phyloP scores from a whole-genome alignment of 2,888 invertebrate species.

The Brachyptera risi region DNA sequence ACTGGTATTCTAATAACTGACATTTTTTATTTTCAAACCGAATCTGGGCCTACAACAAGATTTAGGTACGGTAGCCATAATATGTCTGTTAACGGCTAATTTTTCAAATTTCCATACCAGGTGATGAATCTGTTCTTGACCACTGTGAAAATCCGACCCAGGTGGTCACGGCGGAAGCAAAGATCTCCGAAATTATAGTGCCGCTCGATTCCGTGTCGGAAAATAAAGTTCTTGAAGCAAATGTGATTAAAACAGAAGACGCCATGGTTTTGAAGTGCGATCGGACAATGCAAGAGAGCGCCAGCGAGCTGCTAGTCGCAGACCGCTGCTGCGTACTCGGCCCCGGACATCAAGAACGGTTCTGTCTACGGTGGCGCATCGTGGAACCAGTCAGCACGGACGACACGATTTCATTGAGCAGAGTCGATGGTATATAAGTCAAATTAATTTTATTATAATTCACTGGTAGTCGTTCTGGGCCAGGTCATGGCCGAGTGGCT shows the following conservation, averaged over 20 bases:
- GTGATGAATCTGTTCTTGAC: no score
- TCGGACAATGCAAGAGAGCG: background rate
- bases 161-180: background rate
- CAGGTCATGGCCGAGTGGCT: no score
- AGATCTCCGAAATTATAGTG: background rate
- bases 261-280: conserved; percentile 5
- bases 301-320: conserved; percentile 24
- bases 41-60: no score
- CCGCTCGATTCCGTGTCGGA: no score
- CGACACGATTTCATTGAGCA: conserved; percentile 31
- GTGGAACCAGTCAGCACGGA: conserved; percentile 24
- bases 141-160: no score
- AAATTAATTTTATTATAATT: no score
- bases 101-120: no score
- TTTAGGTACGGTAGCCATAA: no score
- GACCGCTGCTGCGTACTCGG: conserved; percentile 23
- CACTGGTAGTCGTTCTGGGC: no score
- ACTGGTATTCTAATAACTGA: no score
- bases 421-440: conserved; percentile 25
- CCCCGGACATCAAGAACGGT: conserved; percentile 25
- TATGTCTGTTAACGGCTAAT: no score
- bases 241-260: conserved; percentile 1
- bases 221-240: conserved; percentile 1
- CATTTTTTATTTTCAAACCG: no score
- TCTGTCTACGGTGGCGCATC: conserved; percentile 30